These are phyloP conservation scores for Zonitis immaculata DNA, from an alignment of 2,888 invertebrate genomes.

Conservation along the genomic window DNA sequence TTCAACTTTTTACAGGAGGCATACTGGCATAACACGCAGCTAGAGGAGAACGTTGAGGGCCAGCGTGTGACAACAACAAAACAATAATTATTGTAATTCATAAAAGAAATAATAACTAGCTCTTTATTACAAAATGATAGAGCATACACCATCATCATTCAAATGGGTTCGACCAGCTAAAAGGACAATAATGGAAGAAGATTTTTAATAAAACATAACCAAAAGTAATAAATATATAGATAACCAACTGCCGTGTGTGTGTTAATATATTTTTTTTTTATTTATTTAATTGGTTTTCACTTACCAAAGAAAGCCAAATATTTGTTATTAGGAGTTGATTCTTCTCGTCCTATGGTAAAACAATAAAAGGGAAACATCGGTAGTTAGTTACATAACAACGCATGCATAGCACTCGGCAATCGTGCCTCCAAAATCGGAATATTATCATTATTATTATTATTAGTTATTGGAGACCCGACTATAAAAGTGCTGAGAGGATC, in stretches of 20 bases:
- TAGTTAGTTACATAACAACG: slow-evolving; percentile 50
- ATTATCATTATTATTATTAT: not conserved
- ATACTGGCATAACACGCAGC: slow-evolving; percentile 28
- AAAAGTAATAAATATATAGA: no score
- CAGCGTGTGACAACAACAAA: slow-evolving; percentile 29
- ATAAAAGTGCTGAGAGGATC: slow-evolving; percentile 15
- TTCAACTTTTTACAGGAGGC: slow-evolving; percentile 41
- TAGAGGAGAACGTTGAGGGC: slow-evolving; percentile 30
- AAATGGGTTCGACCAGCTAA: slow-evolving; percentile 37
- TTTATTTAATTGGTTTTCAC: slow-evolving; percentile 57
- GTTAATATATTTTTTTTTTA: slow-evolving; percentile 45
- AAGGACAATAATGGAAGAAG: slow-evolving; percentile 35
- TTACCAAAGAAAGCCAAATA: slow-evolving; percentile 94
- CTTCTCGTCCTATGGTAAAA: slow-evolving; percentile 87
- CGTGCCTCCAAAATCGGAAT: slow-evolving; percentile 22
- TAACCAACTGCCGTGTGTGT: slow-evolving; percentile 50
- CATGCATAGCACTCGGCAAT: slow-evolving; percentile 43
- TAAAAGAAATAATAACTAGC: slow-evolving; percentile 31
- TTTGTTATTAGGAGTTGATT: slow-evolving; percentile 93
- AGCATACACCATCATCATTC: slow-evolving; percentile 40
- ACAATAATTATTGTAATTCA: slow-evolving; percentile 26
- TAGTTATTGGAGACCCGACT: slow-evolving; percentile 12
- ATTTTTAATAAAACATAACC: slow-evolving; percentile 35
- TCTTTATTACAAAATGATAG: slow-evolving; percentile 30
- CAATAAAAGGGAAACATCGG: slow-evolving; percentile 67